Percentiles rank a stretch among this genome's conserved stretches.
These are phyloP conservation scores for Sipha flava DNA, from an alignment of 1,140 invertebrate species.

Conservation along the genomic window DNA sequence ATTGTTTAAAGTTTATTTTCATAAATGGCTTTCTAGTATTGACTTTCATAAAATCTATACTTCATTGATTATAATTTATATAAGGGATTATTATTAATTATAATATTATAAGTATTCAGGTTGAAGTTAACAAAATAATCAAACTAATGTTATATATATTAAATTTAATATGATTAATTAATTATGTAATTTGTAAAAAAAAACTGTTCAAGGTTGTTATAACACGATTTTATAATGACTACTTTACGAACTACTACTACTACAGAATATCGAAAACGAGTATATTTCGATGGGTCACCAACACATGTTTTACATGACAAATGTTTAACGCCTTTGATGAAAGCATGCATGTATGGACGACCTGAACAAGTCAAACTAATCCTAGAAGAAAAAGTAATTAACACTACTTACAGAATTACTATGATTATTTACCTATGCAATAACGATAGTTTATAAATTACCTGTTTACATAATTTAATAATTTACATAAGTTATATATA, in stretches of 20 bases:
- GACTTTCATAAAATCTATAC: no score
- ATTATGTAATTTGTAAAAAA: not conserved
- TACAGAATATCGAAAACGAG: constrained; percentile 3
- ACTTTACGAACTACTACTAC: not conserved
- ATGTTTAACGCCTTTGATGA: constrained; percentile 9
- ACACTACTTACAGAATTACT: not conserved
- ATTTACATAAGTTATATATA: no score
- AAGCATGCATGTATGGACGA: constrained; percentile 19
- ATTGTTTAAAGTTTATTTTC: no score
- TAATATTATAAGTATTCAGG: no score
- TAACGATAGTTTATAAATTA: no score
- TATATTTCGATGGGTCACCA: not conserved
- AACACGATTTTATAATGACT: not conserved
- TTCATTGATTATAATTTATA: no score
- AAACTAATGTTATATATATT: no score
- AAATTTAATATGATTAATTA: not conserved
- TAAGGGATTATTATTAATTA: no score
- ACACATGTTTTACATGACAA: not conserved
- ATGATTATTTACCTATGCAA: no score
- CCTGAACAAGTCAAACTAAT: constrained; percentile 25
- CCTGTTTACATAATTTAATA: no score
- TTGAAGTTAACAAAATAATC: no score
- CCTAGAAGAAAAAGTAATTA: constrained; percentile 10
- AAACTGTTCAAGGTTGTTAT: not conserved
- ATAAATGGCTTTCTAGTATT: no score